These are phyloP conservation scores for Hirudinaria manillensis DNA, from an alignment of 2,888 invertebrate species.

Conservation along the genomic window DNA sequence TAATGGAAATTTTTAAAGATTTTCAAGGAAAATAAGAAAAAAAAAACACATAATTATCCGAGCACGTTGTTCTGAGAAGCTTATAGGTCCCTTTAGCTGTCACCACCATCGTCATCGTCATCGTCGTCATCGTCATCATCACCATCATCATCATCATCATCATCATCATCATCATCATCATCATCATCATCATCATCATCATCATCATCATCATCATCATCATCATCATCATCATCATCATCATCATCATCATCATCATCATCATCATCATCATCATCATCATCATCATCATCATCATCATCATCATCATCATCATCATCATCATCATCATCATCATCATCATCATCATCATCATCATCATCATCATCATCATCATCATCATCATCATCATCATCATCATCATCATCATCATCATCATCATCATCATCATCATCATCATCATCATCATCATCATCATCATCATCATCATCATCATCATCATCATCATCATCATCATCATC, in stretches of 20 bases:
- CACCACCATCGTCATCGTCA: conserved; percentile 38
- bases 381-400: conserved; percentile 31
- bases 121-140: conserved; percentile 31
- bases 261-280: conserved; percentile 30
- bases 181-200: conserved; percentile 30
- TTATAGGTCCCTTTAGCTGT: conserved; percentile 19
- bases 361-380: conserved; percentile 38
- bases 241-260: conserved; percentile 31
- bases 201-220: conserved; percentile 29
- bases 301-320: conserved; percentile 39
- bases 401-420: conserved; percentile 29
- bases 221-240: conserved; percentile 30
- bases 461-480: conserved; percentile 60
- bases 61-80: background rate
- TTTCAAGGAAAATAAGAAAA: too few relatives aligned
- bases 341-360: conserved; percentile 41
- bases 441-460: conserved; percentile 85
- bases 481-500: conserved; percentile 7
- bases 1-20: too few relatives aligned
- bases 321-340: conserved; percentile 41
- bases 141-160: conserved; percentile 21
- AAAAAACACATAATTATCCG: too few relatives aligned
- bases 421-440: conserved; percentile 56
- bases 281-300: conserved; percentile 21
- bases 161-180: conserved; percentile 29